A percentile compares a stretch with the other conserved stretches of the same genome.
Conservation (phyloP, 2,888 invertebrate genomes). For the Periphyllus acericola region DNA sequence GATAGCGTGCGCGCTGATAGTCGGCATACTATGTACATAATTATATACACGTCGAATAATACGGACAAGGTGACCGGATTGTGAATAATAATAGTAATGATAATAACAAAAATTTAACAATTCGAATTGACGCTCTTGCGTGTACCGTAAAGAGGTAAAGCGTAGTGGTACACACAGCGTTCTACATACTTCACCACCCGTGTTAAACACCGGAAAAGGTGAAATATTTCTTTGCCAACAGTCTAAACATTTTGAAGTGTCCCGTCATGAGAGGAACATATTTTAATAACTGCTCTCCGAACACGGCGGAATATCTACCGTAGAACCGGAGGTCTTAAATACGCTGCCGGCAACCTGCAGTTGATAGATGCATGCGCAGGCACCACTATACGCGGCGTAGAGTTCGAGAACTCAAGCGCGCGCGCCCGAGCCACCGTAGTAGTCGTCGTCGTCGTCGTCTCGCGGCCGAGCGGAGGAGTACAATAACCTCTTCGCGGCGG, state of each 20-base stretch:
- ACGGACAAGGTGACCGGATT: not conserved
- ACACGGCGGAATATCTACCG: no score
- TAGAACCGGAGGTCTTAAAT: no score
- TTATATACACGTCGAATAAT: not conserved
- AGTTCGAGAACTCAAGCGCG: not conserved
- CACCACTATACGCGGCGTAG: not conserved
- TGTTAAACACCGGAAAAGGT: no score
- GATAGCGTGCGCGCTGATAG: not conserved
- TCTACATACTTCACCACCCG: not conserved
- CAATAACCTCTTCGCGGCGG: constrained; percentile 49
- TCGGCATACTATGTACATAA: not conserved
- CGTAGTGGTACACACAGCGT: no score
- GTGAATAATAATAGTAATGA: not conserved
- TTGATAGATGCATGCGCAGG: no score
- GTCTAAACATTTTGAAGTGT: not conserved
- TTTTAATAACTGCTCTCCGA: not conserved
- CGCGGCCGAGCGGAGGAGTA: constrained; percentile 36
- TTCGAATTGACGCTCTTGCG: not conserved
- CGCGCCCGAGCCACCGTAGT: not conserved
- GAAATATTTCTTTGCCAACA: no score
- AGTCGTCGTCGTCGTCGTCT: not conserved
- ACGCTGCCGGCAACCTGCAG: no score
- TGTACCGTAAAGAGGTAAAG: no score
- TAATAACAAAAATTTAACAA: no score
- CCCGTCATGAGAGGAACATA: not conserved